Evolutionary conservation across 2,888 invertebrate species (phyloP), one percentile per base, ranked within the genome.

Genomic region (Drosophila parthenogenetica): DNA sequence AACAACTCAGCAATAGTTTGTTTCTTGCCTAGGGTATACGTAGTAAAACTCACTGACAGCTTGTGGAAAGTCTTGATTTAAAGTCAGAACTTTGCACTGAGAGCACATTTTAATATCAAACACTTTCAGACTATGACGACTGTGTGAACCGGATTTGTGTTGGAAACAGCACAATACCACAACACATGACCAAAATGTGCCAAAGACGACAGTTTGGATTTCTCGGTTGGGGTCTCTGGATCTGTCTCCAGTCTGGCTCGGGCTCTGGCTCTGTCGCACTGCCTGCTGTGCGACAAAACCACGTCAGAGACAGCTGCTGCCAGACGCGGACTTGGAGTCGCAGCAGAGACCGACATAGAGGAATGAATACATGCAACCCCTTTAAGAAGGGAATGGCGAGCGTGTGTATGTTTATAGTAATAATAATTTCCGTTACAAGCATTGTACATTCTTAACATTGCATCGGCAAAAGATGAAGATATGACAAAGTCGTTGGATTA

Each of bases 341-440:
- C 19, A 16, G 13, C 37, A 17, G 4, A 42, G 42, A 10, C 29
- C 5, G 8, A 32, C 2, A 8, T 14, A 40, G 7, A 14, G 39
- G 14, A 10, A 8, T 29, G 29, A 29, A 29, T 29, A 5, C 29
- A 29, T 29, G 29, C 14, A 13, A 37, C 14, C 16, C n/a, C n/a
- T 37, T 11, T n/a, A 14, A 14, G 39, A 5, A 14, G 14, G 39
- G 4, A n/a, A n/a, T 37, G 35, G 13, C 13, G 4, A n/a, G 14
- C 2, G 19, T 29, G 19, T 29, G 8, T 29, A 8, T 2, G 29
- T 29, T 7, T 29, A 8, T 8, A 29, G 29, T 60, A 60, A 77
- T 82, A 88, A 85, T 73, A 79, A 70, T 87, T 86, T 86, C 81
- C 84, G 84, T 74, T 82, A 79, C 79, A 73, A 60, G 83, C 71